Evolutionary conservation across 1,140 invertebrate genomes (phyloP), one percentile per base, ranked within the genome.

Genomic region (Calephelis nemesis): DNA sequence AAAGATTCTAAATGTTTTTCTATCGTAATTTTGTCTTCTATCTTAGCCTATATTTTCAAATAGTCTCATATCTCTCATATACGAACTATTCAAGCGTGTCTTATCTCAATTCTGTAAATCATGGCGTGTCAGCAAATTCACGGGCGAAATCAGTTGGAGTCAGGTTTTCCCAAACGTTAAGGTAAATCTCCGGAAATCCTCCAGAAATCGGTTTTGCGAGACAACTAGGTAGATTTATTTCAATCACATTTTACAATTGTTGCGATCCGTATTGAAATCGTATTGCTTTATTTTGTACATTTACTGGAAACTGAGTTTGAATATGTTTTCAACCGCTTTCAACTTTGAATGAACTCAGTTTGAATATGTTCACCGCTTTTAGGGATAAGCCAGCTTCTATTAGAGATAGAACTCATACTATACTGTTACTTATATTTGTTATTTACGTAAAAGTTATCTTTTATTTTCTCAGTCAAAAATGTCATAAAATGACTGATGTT

Each of bases 191-290:
- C 66, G 62, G 63, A 68, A 70, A 74, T 74, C 72, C 72, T 42
- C 60, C 63, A 72, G 52, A 52, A 70, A 68, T 71, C 63, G 69
- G 66, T 63, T 74, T 68, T 65, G 68, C 63, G 66, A 74, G 69
- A 74, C 72, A 73, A 74, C 52, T 60, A 60, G 58, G 39, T 67
- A 68, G 72, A 74, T 74, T 74, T 74, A 68, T 74, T 71, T 74
- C 72, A 63, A 74, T 70, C 69, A 74, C 65, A 74, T 74, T 74
- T 68, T 74, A 71, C 68, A 74, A 71, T 71, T 65, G 62, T 48
- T 65, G 47, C 63, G 65, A 65, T 47, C 69, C 69, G 65, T 67
- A 65, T 58, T 19, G 19, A 71, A 74, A 71, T 74, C 60, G 72
- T 68, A 71, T 74, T 74, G 52, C 65, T 39, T 65, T 70, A 67